Evolutionary conservation across 2,113 vertebrate genomes (phyloP).

Genomic region (Malurus cyaneus): DNA sequence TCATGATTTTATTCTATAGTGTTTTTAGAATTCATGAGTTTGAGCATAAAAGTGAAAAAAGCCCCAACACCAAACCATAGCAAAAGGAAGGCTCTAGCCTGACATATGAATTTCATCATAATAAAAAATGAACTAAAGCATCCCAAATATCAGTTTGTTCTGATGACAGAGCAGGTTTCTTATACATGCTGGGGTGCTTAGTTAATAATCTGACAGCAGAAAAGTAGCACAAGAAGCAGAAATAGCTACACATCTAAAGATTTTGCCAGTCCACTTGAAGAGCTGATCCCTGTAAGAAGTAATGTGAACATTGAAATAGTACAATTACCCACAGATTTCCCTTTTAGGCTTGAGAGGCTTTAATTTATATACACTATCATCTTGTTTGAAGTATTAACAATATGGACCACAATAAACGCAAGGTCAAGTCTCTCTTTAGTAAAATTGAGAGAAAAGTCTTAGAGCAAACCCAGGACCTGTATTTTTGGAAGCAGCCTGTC

Average conservation of each 20-base stretch:
- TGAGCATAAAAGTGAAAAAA: not conserved
- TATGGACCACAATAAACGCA: not conserved
- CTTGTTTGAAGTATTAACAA: not conserved
- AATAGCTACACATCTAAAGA: not conserved
- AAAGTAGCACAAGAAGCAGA: not conserved
- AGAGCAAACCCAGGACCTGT: not conserved
- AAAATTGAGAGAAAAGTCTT: not conserved
- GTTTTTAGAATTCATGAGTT: not conserved
- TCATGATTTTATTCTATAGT: not conserved
- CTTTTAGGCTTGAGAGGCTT: not conserved
- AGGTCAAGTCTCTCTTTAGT: not conserved
- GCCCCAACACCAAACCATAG: accelerated
- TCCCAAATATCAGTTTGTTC: not conserved
- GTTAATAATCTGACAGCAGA: not conserved
- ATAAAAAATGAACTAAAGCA: not conserved
- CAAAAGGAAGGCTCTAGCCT: not conserved
- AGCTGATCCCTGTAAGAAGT: not conserved
- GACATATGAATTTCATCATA: not conserved
- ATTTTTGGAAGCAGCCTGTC: not conserved
- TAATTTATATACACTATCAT: not conserved
- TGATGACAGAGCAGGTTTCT: not conserved
- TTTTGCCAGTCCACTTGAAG: not conserved
- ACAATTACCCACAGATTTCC: not conserved
- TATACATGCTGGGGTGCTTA: not conserved
- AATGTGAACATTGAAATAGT: not conserved